These are phyloP conservation scores for Alligator mississippiensis DNA, from an alignment of 2,113 vertebrate genomes.

Conservation along the genomic window DNA sequence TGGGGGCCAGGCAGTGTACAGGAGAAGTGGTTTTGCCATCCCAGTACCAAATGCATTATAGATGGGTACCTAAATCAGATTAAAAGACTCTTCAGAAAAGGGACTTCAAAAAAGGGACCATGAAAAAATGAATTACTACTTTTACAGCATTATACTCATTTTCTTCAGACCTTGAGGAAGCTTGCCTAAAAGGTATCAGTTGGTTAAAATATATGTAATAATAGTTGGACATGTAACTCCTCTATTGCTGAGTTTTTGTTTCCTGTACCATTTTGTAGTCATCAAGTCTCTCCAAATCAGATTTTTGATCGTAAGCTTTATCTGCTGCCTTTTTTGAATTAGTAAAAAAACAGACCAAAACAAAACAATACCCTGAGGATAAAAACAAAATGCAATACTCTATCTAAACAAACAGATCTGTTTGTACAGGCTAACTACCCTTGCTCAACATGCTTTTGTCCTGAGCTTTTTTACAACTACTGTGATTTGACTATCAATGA, in stretches of 20 bases:
- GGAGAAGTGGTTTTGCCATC: too few species aligned
- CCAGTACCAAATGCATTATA: neutral
- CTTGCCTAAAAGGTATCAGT: neutral
- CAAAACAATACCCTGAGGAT: too few species aligned
- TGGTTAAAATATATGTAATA: neutral
- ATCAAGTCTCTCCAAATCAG: neutral
- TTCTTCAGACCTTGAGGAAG: neutral
- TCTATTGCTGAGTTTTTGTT: neutral
- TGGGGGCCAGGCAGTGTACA: too few species aligned
- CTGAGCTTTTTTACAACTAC: accelerated
- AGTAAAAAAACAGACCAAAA: neutral
- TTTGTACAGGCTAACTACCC: neutral
- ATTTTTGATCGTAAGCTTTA: neutral
- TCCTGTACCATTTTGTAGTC: neutral
- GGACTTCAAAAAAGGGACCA: neutral
- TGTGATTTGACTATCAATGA: neutral
- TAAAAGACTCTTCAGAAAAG: slow-evolving; percentile 7
- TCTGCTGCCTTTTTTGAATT: neutral
- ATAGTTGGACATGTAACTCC: neutral
- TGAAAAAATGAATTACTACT: neutral
- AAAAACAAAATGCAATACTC: neutral
- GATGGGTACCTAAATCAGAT: neutral
- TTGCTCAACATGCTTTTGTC: neutral
- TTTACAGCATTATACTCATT: neutral
- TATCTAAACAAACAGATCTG: neutral